Percentiles rank a stretch among this genome's conserved stretches.
Conservation (phyloP, 2,113 vertebrate species). For the Perca schrenkii region DNA sequence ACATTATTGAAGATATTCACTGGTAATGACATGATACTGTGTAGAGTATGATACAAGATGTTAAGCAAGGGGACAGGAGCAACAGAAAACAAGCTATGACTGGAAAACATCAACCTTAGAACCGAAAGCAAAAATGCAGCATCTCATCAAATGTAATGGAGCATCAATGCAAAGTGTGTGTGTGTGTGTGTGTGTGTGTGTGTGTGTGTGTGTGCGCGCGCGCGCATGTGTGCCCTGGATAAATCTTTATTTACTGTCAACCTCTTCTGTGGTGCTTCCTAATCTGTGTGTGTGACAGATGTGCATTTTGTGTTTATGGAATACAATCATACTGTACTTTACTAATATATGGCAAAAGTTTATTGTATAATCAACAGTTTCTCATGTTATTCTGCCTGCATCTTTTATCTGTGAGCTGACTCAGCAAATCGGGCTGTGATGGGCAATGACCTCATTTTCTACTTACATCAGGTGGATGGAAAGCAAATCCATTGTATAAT, state of each 20-base stretch:
- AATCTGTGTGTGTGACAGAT: neutral
- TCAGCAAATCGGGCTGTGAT: constrained; percentile 26
- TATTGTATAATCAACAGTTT: constrained; percentile 1
- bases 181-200: neutral
- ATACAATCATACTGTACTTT: neutral
- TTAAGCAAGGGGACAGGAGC: neutral
- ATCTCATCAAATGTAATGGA: neutral
- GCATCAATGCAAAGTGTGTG: neutral
- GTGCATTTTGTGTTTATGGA: neutral
- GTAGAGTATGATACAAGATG: neutral
- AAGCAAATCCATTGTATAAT: constrained; percentile 17
- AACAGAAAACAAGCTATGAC: neutral
- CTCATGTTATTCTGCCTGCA: neutral
- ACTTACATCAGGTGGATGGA: constrained; percentile 39
- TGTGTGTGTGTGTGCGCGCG: too few species aligned
- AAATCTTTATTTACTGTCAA: constrained; percentile 8
- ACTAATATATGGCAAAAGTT: neutral
- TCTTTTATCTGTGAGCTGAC: constrained; percentile 44
- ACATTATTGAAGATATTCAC: constrained; percentile 11
- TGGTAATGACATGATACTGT: constrained; percentile 18
- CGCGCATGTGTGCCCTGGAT: neutral
- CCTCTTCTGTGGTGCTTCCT: neutral
- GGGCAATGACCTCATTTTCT: constrained; percentile 41
- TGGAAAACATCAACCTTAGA: neutral
- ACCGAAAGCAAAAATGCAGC: neutral